Evolutionary conservation across 2,113 vertebrate species (phyloP).

Genomic region (Leptobrachium leishanense): DNA sequence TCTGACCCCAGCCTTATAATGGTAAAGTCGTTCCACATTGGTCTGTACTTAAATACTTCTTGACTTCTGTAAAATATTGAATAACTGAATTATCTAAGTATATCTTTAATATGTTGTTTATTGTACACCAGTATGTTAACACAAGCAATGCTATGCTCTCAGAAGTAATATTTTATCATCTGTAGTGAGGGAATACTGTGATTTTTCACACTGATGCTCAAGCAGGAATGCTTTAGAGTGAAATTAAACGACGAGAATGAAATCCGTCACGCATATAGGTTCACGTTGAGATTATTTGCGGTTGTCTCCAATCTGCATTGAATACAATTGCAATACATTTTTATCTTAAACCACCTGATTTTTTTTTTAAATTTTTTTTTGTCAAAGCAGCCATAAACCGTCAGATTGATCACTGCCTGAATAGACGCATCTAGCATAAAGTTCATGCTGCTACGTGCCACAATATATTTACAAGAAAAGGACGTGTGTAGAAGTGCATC

Average conservation of each 20-base stretch:
- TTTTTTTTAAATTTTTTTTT: slow-evolving; percentile 20
- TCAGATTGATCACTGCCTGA: slow-evolving; percentile 37
- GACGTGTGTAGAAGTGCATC: neutral
- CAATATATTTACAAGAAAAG: neutral
- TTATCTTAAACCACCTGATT: slow-evolving; percentile 44
- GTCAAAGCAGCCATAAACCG: slow-evolving; percentile 35
- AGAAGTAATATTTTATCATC: neutral
- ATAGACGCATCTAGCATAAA: slow-evolving; percentile 29
- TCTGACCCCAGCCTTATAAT: no score
- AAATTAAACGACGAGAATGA: slow-evolving; percentile 32
- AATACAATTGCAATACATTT: slow-evolving; percentile 46
- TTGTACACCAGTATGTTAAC: neutral
- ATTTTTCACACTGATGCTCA: slow-evolving; percentile 10
- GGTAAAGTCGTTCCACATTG: no score
- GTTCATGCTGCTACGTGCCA: neutral
- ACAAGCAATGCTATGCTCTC: neutral
- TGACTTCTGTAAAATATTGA: no score
- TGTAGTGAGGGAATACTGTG: neutral
- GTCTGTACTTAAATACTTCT: no score
- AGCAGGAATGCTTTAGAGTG: slow-evolving; percentile 28
- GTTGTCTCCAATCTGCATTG: slow-evolving; percentile 40
- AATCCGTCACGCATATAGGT: slow-evolving; percentile 11
- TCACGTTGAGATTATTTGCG: slow-evolving; percentile 32
- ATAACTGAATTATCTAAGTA: no score
- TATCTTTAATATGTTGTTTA: neutral